Evolutionary conservation across 1,140 invertebrate species (phyloP).

Genomic region (Heliconius congener): DNA sequence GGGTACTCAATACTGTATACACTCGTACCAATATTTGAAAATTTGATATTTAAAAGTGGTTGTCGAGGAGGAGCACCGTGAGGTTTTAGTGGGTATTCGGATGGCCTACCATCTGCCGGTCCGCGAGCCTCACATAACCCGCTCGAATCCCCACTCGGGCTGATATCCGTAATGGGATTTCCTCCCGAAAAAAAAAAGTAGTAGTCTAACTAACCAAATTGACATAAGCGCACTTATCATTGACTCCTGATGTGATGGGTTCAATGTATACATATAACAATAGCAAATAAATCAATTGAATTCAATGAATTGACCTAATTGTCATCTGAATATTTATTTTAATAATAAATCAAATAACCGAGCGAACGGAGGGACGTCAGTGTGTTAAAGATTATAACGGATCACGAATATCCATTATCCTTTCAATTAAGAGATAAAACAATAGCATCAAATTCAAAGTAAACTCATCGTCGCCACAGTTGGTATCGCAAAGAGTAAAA

Average conservation of each 20-base stretch:
- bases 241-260: too few species aligned
- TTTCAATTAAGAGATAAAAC: slow-evolving; percentile 8
- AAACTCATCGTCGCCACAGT: background rate
- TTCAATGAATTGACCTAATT: background rate
- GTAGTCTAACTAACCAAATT: too few species aligned
- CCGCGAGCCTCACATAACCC: too few species aligned
- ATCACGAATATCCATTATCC: slow-evolving; percentile 9
- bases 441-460: background rate
- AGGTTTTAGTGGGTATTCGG: too few species aligned
- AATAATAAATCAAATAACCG: background rate
- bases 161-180: too few species aligned
- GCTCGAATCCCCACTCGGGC: too few species aligned
- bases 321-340: background rate
- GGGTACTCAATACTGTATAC: too few species aligned
- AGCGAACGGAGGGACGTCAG: background rate
- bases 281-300: background rate
- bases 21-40: too few species aligned
- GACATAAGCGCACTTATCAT: background rate
- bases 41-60: too few species aligned
- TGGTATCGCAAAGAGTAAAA: slow-evolving; percentile 16
- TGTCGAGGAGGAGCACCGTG: too few species aligned
- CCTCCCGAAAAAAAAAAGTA: too few species aligned
- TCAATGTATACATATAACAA: background rate
- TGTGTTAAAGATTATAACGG: slow-evolving; percentile 11
- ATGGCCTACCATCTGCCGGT: too few species aligned